Percentiles rank a stretch among this genome's conserved stretches.
Conservation (phyloP, 2,113 vertebrate species). For the Hypanus sabinus region DNA sequence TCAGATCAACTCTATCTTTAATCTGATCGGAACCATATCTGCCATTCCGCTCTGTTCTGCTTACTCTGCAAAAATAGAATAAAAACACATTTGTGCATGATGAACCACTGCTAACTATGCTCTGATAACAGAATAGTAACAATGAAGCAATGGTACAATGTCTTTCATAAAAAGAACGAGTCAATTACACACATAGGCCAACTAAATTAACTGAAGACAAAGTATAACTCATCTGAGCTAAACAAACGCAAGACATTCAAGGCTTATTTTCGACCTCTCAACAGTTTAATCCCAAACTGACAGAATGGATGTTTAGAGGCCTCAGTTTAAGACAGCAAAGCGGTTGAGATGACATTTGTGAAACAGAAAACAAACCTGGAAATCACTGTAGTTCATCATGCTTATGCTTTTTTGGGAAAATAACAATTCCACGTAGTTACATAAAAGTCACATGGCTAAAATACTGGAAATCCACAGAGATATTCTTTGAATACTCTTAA, state of each 20-base stretch:
- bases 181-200: neutral
- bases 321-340: neutral
- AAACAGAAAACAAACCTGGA: neutral
- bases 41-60: slow-evolving; percentile 87
- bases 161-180: too few species aligned
- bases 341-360: too few species aligned
- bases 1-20: slow-evolving; percentile 75
- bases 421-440: neutral
- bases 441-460: neutral
- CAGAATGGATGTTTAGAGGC: neutral
- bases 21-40: slow-evolving; percentile 84
- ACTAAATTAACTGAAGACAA: neutral
- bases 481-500: neutral
- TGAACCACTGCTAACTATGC: neutral
- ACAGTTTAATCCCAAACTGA: neutral
- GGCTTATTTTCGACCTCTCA: neutral
- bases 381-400: neutral
- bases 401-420: neutral
- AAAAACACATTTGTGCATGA: neutral
- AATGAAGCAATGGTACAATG: neutral
- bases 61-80: slow-evolving; percentile 61
- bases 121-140: neutral
- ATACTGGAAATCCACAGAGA: neutral
- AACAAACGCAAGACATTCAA: neutral
- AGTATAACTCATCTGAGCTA: neutral